phyloP scores from a whole-genome alignment of 2,797 vertebrate genomes.

The Anguilla obscura region DNA sequence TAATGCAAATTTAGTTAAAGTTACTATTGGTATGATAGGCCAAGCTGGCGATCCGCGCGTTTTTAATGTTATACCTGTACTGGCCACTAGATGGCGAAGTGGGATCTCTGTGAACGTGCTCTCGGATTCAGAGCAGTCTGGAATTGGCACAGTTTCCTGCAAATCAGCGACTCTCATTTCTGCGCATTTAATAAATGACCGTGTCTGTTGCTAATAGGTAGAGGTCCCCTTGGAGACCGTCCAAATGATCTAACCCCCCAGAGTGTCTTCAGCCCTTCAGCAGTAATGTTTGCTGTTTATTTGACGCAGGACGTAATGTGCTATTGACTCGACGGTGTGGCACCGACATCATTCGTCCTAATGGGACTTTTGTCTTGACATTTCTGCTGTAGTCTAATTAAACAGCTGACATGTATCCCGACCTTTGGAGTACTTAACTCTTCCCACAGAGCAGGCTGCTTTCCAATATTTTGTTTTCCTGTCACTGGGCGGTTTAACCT shows the following conservation, averaged over 20 bases:
- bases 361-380: slow-evolving; percentile 31
- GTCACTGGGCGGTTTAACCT: neutral
- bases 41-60: neutral
- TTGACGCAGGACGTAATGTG: neutral
- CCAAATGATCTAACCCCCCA: neutral
- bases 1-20: neutral
- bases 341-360: neutral
- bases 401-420: slow-evolving; percentile 20
- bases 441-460: neutral
- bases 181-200: neutral
- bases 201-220: neutral
- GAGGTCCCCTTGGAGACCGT: neutral
- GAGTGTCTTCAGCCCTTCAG: neutral
- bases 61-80: neutral
- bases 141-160: neutral
- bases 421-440: slow-evolving; percentile 7
- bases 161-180: neutral
- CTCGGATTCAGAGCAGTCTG: neutral
- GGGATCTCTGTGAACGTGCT: neutral
- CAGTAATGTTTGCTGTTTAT: neutral
- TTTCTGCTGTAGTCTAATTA: slow-evolving; percentile 35
- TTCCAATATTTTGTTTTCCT: slow-evolving; percentile 8
- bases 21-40: too few relatives aligned
- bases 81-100: slow-evolving; percentile 50
- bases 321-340: neutral